Percentiles rank a stretch among this genome's conserved stretches.
Evolutionary conservation across 1,140 invertebrate species (phyloP).

Genomic region (Euwallacea fornicatus): DNA sequence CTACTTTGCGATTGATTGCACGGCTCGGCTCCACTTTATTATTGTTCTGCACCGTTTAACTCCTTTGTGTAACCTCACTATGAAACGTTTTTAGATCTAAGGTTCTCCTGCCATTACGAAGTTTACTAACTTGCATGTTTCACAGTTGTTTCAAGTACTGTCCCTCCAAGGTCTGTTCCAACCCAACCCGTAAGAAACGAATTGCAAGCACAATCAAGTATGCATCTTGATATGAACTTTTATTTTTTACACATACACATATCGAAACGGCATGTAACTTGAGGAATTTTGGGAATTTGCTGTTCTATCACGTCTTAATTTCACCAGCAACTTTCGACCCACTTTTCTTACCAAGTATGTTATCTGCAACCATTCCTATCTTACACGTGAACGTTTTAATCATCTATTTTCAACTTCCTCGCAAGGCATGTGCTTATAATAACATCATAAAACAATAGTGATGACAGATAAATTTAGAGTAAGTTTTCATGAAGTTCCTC

Average conservation of each 20-base stretch:
- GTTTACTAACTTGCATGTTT: slow-evolving; percentile 39
- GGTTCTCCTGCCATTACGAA: background rate
- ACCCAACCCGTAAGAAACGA: slow-evolving; percentile 52
- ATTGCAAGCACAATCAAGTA: slow-evolving; percentile 54
- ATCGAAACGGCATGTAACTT: too few relatives aligned
- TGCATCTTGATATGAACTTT: slow-evolving; percentile 36
- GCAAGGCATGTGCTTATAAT: too few relatives aligned
- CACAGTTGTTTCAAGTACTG: slow-evolving; percentile 39
- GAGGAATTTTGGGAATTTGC: too few relatives aligned
- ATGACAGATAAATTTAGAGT: background rate
- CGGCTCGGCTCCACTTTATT: slow-evolving; percentile 11
- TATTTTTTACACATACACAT: slow-evolving; percentile 10
- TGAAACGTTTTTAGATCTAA: background rate
- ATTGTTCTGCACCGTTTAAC: background rate
- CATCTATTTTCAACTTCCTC: too few relatives aligned
- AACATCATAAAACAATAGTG: background rate
- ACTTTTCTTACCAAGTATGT: too few relatives aligned
- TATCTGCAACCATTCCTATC: too few relatives aligned
- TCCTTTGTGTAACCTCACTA: background rate
- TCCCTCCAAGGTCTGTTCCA: slow-evolving; percentile 45
- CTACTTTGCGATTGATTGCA: slow-evolving; percentile 28
- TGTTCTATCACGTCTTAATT: too few relatives aligned
- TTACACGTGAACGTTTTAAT: too few relatives aligned
- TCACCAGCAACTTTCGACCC: too few relatives aligned
- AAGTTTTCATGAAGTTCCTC: too few relatives aligned